These are phyloP conservation scores for Deroplatys truncata DNA, from an alignment of 2,888 invertebrate species.

Conservation along the genomic window DNA sequence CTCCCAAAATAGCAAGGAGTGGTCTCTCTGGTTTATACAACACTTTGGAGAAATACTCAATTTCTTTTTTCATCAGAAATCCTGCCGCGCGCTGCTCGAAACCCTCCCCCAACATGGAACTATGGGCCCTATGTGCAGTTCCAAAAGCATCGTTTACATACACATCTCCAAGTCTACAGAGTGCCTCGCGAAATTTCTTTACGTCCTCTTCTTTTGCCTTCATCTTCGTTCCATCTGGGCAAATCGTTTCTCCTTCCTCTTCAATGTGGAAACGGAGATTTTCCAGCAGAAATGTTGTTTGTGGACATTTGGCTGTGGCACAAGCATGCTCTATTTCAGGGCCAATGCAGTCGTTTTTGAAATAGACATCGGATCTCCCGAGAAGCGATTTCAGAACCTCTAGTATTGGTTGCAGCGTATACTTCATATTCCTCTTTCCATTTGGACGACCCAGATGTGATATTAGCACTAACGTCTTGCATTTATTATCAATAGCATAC, in stretches of 20 bases:
- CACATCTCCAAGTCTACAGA: constrained; percentile 92
- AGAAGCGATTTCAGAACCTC: constrained; percentile 82
- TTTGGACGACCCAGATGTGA: constrained; percentile 97
- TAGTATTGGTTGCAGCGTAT: constrained; percentile 87
- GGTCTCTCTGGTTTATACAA: constrained; percentile 54
- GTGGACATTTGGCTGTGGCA: constrained; percentile 78
- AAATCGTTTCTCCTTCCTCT: constrained; percentile 97
- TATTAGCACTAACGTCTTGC: constrained; percentile 93
- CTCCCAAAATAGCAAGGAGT: constrained; percentile 96
- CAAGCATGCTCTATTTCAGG: constrained; percentile 86
- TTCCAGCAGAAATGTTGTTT: constrained; percentile 82
- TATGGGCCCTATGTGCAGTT: constrained; percentile 83
- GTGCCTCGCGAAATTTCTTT: constrained; percentile 77
- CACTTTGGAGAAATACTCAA: constrained; percentile 80
- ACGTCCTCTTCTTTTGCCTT: constrained; percentile 87
- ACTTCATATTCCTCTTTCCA: constrained; percentile 81
- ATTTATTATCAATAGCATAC: constrained; percentile 88
- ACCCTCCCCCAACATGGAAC: constrained; percentile 97
- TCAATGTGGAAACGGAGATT: constrained; percentile 95
- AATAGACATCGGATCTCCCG: constrained; percentile 50
- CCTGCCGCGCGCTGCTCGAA: constrained; percentile 90
- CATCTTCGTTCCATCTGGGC: constrained; percentile 80
- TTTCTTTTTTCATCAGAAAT: constrained; percentile 92
- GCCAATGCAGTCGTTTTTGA: constrained; percentile 90
- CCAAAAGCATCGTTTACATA: constrained; percentile 99